A percentile compares a stretch with the other conserved stretches of the same genome.
Evolutionary conservation across 2,797 vertebrate species (phyloP).

Genomic region (Manis javanica): DNA sequence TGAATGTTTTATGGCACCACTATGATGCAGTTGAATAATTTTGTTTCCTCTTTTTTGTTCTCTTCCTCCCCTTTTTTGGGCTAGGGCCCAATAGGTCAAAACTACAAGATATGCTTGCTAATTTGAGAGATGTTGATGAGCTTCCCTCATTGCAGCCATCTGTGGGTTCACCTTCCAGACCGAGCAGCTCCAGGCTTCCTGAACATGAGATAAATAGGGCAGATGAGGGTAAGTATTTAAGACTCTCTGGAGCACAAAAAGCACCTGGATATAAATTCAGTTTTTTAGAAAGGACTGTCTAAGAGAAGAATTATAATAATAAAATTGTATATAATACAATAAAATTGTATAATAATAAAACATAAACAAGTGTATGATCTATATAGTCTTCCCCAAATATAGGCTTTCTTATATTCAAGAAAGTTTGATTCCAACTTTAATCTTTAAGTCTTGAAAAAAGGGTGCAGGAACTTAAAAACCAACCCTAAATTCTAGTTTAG

Average conservation of each 20-base stretch:
- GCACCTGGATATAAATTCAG: not conserved
- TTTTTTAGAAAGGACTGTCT: not conserved
- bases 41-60: constrained; percentile 65
- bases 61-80: constrained; percentile 64
- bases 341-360: too few relatives aligned
- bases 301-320: not conserved
- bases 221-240: constrained; percentile 92
- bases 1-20: not conserved
- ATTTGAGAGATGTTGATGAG: constrained; percentile 97
- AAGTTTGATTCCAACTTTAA: not conserved
- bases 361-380: not conserved
- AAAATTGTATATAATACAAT: too few relatives aligned
- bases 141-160: constrained; percentile 96
- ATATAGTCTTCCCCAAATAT: not conserved
- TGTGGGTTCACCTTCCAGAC: constrained; percentile 92
- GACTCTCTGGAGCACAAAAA: not conserved
- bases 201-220: constrained; percentile 95
- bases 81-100: constrained; percentile 98
- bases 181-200: constrained; percentile 92
- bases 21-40: constrained; percentile 75
- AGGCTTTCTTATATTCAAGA: not conserved
- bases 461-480: not conserved
- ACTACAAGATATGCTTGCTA: constrained; percentile 99
- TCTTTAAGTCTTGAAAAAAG: constrained; percentile 21
- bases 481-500: constrained; percentile 31